A percentile compares a stretch with the other conserved stretches of the same genome.
phyloP scores from a whole-genome alignment of 2,113 vertebrate genomes.

The Lampris incognitus region DNA sequence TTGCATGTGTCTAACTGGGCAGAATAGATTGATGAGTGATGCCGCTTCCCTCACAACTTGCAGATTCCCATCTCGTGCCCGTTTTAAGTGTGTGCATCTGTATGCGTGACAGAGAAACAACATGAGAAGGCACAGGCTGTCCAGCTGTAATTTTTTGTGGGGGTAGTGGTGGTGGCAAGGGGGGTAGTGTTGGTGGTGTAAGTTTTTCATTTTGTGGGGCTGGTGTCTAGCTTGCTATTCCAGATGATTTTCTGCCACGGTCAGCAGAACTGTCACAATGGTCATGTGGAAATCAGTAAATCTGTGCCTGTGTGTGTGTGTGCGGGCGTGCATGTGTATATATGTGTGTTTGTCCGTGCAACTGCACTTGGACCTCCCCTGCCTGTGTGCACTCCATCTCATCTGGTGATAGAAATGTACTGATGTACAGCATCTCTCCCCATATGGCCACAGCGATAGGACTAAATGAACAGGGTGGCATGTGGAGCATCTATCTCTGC shows the following conservation, averaged over 20 bases:
- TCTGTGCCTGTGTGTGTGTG: background rate
- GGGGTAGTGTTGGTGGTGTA: background rate
- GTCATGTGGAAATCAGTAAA: slow-evolving; percentile 14
- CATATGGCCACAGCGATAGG: slow-evolving; percentile 10
- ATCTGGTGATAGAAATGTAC: background rate
- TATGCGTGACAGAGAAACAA: background rate
- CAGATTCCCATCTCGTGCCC: slow-evolving; percentile 45
- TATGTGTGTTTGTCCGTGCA: background rate
- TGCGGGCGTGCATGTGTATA: background rate
- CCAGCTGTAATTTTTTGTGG: background rate
- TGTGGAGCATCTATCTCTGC: slow-evolving; percentile 48
- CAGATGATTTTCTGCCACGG: background rate
- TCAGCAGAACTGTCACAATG: slow-evolving; percentile 11
- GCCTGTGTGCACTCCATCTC: background rate
- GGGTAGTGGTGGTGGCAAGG: background rate
- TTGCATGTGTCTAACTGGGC: slow-evolving; percentile 34
- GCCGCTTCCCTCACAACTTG: slow-evolving; percentile 59
- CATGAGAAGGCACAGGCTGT: background rate
- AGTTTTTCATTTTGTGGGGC: background rate
- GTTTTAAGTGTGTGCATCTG: background rate
- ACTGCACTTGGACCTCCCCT: too few species aligned
- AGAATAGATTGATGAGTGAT: slow-evolving; percentile 63
- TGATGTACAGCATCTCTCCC: slow-evolving; percentile 15
- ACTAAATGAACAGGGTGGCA: slow-evolving; percentile 52
- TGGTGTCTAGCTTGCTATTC: background rate